Evolutionary conservation across 2,797 vertebrate species (phyloP), one percentile per base, ranked within the genome.

Genomic region (Gila robusta): DNA sequence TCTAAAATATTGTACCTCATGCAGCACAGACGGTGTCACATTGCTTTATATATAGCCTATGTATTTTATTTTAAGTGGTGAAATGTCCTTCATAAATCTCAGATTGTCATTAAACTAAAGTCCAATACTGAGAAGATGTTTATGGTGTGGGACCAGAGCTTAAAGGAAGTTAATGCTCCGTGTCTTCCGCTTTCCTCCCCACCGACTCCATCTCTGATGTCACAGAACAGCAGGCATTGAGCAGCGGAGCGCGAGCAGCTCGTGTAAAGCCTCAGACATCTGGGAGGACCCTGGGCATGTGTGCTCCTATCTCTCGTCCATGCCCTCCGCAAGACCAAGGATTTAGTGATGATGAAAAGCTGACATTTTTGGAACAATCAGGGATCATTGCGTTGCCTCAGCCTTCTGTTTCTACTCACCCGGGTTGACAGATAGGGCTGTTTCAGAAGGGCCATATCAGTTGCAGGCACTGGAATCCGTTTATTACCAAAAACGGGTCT

Each of bases 331-430:
- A 67, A 78, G 70, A 81, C 16, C 17, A 49, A 47, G 73, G 62
- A 64, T 83, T 89, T 79, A 85, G 59, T 17, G 35, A 26, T 85
- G 88, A 89, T 84, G 73, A 87, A 81, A 87, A 69, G 78, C 87
- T 89, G 88, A 87, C 82, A 82, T 88, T 79, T 87, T 72, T 84
- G 83, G 86, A 88, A 73, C 82, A 76, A 87, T 67, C 73, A 44
- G 23, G 84, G 74, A 82, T 87, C 78, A 79, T 81, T 71, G 73
- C 74, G 1, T 85, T 86, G 81, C 69, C 84, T 41, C 11, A 87
- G 69, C 66, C 26, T 59, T 88, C 23, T 86, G 81, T 89, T 88
- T 85, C 82, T 73, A 80, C 19, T 26, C 28, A 28, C 41, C 21
- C 21, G 73, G 44, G 47, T 37, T 37, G 74, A 64, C 85, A 37